Evolutionary conservation across 2,797 vertebrate genomes (phyloP), one percentile per base, ranked within the genome.

Genomic region (Emys orbicularis): DNA sequence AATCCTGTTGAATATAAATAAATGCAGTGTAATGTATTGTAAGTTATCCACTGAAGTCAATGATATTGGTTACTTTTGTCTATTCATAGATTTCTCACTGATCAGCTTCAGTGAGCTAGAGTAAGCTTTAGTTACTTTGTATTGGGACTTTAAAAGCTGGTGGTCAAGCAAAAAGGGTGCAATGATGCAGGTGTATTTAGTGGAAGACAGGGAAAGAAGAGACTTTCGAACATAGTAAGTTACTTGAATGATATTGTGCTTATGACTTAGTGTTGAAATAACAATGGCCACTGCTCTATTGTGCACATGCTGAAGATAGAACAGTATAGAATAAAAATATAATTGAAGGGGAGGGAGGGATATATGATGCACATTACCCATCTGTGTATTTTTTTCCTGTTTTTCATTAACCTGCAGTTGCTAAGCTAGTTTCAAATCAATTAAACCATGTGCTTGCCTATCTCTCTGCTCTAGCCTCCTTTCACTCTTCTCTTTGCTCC

Each of bases 201-300:
- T 80, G 72, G 91, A 95, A 84, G 21, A 68, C 13, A 74, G 31
- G 27, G 72, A 89, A 96, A 89, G 61, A 90, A 27, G 61, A 89
- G 25, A 84, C 85, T 85, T 79, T 16, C 31, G 83, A 81, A 95
- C 23, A 54, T 25, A 54, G 61, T 57, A 87, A 91, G 37, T 81
- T 84, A 95, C 80, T 90, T 86, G 90, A 77, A 16, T 93, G 50
- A 93, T 37, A 88, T 31, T 74, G 82, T 90, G 83, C 88, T 88
- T 77, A 68, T 90, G 83, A 85, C 59, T 74, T 88, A 93, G 77
- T 82, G 80, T 80, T 79, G 21, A 9, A 23, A 59, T 90, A 68
- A 54, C 9, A 54, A 87, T 41, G 34, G 84, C 81, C 83, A 53
- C 61, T 80, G 53, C 72, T 57, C 79, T 49, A 12, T 50, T 80